These are phyloP conservation scores for Chinchilla lanigera DNA, from an alignment of 2,113 vertebrate species.

Conservation along the genomic window DNA sequence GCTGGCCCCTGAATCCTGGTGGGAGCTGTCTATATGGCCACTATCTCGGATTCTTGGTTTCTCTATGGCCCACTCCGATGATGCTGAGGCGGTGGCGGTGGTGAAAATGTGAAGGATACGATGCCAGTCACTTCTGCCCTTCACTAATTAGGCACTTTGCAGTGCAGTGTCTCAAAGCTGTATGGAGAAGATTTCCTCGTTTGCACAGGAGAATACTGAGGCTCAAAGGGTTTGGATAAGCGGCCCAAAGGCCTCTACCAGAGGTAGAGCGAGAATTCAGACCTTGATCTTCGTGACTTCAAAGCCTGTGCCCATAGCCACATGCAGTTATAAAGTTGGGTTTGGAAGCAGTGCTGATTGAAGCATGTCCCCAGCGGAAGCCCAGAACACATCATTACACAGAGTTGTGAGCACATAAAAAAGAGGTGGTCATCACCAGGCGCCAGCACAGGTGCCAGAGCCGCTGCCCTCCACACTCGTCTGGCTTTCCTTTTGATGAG, in stretches of 20 bases:
- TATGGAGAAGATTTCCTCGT: not conserved
- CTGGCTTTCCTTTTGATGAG: conserved; percentile 61
- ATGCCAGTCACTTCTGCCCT: not conserved
- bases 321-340: not conserved
- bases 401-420: conserved; percentile 35
- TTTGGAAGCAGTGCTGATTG: not conserved
- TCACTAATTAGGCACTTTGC: not conserved
- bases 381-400: conserved; percentile 9
- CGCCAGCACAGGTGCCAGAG: not conserved
- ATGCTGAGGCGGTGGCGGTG: not conserved
- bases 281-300: conserved; percentile 44
- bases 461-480: not conserved
- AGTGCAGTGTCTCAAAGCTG: not conserved
- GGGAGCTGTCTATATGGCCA: not conserved
- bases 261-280: not conserved
- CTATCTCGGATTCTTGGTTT: not conserved
- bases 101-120: not conserved
- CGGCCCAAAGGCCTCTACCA: not conserved
- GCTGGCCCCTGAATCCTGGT: not conserved
- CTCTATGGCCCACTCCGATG: not conserved
- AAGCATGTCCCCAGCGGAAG: not conserved
- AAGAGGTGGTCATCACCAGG: conserved; percentile 2
- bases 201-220: not conserved
- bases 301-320: conserved; percentile 19
- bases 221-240: not conserved